Conservation (phyloP, 2,888 invertebrate genomes). For the Drosophila ezoana region DNA sequence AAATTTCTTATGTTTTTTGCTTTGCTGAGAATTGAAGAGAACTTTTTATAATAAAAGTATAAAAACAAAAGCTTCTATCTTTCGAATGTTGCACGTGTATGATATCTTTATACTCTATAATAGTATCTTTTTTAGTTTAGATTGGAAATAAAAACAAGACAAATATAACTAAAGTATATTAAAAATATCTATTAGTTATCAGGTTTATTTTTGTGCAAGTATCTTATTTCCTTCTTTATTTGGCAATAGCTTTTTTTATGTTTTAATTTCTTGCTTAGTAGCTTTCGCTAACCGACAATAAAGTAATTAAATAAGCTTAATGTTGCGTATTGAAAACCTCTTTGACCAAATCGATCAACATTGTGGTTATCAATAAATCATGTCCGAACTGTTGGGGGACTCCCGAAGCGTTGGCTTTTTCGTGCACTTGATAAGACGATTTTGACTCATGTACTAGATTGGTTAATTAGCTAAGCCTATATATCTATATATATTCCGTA, state of each 20-base stretch:
- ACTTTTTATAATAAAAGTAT: too few relatives aligned
- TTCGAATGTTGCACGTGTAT: too few relatives aligned
- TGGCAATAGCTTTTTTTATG: background rate
- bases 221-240: background rate
- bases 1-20: too few relatives aligned
- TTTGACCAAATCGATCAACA: conserved; percentile 3
- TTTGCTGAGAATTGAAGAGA: too few relatives aligned
- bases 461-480: conserved; percentile 2
- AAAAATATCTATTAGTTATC: too few relatives aligned
- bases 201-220: too few relatives aligned
- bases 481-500: background rate
- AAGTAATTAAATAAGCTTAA: conserved; percentile 7
- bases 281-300: conserved; percentile 6
- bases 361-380: conserved; percentile 22
- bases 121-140: too few relatives aligned
- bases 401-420: conserved; percentile 38
- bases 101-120: too few relatives aligned
- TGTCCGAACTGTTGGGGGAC: conserved; percentile 50
- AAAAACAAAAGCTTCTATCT: too few relatives aligned
- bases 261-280: background rate
- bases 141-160: too few relatives aligned
- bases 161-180: too few relatives aligned
- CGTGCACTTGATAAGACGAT: conserved; percentile 7
- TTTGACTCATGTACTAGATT: conserved; percentile 32
- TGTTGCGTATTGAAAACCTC: conserved; percentile 5